These are phyloP conservation scores for Echinops telfairi DNA, from an alignment of 2,113 vertebrate species.

Conservation along the genomic window DNA sequence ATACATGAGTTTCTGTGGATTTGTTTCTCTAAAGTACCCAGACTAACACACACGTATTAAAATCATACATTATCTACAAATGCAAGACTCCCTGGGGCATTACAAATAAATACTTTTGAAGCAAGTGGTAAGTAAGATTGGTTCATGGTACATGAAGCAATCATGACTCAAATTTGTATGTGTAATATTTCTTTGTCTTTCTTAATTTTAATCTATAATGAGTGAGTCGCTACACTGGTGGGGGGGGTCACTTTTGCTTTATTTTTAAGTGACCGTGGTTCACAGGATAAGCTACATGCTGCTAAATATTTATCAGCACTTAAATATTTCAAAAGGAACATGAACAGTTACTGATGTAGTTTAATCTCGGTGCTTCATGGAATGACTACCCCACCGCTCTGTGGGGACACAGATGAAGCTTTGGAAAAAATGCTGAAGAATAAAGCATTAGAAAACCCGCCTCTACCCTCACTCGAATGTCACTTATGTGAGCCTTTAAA, in stretches of 20 bases:
- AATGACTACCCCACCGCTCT: slow-evolving; percentile 35
- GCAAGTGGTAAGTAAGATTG: slow-evolving; percentile 41
- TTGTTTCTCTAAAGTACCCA: too few species aligned
- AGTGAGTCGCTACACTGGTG: not conserved
- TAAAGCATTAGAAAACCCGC: slow-evolving; percentile 12
- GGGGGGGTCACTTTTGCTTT: slow-evolving; percentile 25
- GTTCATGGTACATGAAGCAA: slow-evolving; percentile 62
- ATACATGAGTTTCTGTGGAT: too few species aligned
- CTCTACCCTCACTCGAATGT: not conserved
- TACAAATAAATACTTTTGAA: slow-evolving; percentile 72
- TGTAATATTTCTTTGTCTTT: slow-evolving; percentile 54
- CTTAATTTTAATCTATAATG: slow-evolving; percentile 56
- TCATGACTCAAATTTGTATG: slow-evolving; percentile 62
- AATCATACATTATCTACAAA: slow-evolving; percentile 58
- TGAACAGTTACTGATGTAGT: slow-evolving; percentile 72
- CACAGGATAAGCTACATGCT: slow-evolving; percentile 53
- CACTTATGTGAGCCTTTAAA: slow-evolving; percentile 35
- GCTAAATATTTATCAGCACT: slow-evolving; percentile 81
- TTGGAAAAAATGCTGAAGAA: slow-evolving; percentile 28
- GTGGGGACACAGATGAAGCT: slow-evolving; percentile 31
- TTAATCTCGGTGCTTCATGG: slow-evolving; percentile 58
- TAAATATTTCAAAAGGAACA: slow-evolving; percentile 80
- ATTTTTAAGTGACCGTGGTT: slow-evolving; percentile 64
- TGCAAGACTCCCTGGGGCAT: slow-evolving; percentile 25
- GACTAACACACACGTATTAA: too few species aligned